Conservation (phyloP, 2,888 invertebrate genomes). For the Watsonalla binaria region DNA sequence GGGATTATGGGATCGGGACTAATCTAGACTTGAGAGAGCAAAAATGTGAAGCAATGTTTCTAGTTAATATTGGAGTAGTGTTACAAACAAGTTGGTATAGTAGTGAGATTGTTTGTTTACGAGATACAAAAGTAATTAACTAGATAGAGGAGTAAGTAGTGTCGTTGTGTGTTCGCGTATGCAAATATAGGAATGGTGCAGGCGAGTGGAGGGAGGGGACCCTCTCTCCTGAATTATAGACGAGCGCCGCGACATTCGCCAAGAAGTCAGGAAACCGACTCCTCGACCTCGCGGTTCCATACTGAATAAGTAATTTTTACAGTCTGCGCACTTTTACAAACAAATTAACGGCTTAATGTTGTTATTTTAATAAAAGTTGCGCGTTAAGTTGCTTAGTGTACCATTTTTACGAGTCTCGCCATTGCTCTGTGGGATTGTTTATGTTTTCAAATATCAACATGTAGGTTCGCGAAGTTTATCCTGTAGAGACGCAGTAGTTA, state of each 20-base stretch:
- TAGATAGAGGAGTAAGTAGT: neutral
- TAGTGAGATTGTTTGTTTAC: neutral
- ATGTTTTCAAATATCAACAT: conserved; percentile 47
- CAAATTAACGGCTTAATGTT: conserved; percentile 75
- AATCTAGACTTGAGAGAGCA: neutral
- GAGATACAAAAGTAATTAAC: neutral
- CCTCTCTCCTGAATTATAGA: conserved; percentile 62
- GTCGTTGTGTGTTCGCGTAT: neutral
- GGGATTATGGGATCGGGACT: conserved; percentile 2
- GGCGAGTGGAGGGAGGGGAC: conserved; percentile 12
- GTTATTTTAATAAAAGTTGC: conserved; percentile 76
- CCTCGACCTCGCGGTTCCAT: conserved; percentile 54
- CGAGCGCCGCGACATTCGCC: conserved; percentile 54
- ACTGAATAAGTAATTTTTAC: conserved; percentile 73
- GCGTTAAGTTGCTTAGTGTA: conserved; percentile 59
- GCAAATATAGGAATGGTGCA: neutral
- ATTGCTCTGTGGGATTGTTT: conserved; percentile 58
- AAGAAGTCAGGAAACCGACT: conserved; percentile 52
- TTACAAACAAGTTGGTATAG: neutral
- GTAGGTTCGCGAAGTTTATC: conserved; percentile 16
- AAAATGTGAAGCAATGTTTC: neutral
- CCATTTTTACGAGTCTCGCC: conserved; percentile 64
- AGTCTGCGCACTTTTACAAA: conserved; percentile 76
- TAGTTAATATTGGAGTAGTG: neutral
- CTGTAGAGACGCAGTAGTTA: conserved; percentile 11